phyloP scores from a whole-genome alignment of 2,888 invertebrate species.

The Drosophila parthenogenetica region DNA sequence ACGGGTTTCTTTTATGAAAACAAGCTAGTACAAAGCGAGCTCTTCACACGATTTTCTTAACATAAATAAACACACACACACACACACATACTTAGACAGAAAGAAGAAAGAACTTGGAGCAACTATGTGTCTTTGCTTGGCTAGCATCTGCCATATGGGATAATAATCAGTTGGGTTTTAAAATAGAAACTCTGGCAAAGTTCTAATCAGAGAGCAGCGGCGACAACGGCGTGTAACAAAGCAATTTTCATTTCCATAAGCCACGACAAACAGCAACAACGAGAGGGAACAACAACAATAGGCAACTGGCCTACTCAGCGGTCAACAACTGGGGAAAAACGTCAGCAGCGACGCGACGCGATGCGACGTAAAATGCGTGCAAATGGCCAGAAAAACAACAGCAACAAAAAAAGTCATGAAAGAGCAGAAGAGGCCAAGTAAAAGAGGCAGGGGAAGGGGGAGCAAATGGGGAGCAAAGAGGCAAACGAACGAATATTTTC shows the following conservation, averaged over 20 bases:
- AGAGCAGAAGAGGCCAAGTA: conserved; percentile 1
- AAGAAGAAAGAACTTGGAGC: background rate
- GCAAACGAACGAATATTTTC: conserved; percentile 61
- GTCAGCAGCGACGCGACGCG: conserved; percentile 36
- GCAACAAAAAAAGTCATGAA: conserved; percentile 21
- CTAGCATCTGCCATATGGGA: conserved; percentile 23
- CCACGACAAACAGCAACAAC: conserved; percentile 40
- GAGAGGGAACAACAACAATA: conserved; percentile 25
- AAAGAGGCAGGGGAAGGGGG: conserved; percentile 4
- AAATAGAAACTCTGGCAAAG: conserved; percentile 53
- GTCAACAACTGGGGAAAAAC: conserved; percentile 62
- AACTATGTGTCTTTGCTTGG: conserved; percentile 2
- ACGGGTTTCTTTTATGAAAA: background rate
- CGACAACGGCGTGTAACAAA: conserved; percentile 44
- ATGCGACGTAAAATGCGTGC: conserved; percentile 52
- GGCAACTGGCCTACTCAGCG: conserved; percentile 72
- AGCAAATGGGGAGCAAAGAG: conserved; percentile 19
- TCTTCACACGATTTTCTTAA: conserved; percentile 13
- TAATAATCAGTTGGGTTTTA: conserved; percentile 31
- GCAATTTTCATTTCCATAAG: conserved; percentile 59
- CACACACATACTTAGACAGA: background rate
- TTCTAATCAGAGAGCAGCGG: conserved; percentile 47
- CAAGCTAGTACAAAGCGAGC: background rate
- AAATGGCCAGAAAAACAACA: conserved; percentile 41
- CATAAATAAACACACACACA: background rate